Evolutionary conservation across 2,888 invertebrate genomes (phyloP), one percentile per base, ranked within the genome.

Genomic region (Lasius fuliginosus): DNA sequence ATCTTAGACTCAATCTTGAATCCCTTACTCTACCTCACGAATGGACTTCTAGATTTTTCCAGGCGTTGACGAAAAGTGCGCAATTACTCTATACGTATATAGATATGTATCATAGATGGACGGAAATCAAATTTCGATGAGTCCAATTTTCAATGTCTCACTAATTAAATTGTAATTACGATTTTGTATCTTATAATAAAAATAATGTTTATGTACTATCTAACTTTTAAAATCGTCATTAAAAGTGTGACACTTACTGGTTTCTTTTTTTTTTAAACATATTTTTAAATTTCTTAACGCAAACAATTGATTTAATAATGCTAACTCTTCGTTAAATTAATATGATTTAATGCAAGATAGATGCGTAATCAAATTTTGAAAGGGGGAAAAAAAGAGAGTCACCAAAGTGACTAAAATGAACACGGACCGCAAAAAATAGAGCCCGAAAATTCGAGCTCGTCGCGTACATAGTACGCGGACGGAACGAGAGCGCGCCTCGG

Each of bases 401-500:
- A 67, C 8, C 1, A 23, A 18, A 36, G 3, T 36, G 23, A 5
- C 8, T 30, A 36, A 76, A 68, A n/a, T 5, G n/a, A 53, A 53
- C 15, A 8, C 12, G 23, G 9, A 30, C 1, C 36, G 27, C 36
- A 62, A 46, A 33, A 46, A 64, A 49, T 27, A 11, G 27, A 23
- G 23, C 15, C 15, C 46, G 23, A 68, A 68, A 69, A 23, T 0
- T 53, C 18, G 15, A 27, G 11, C 18, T 18, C n/a, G 27, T 67
- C 2, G 4, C 18, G 62, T 85, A 73, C 82, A 81, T 65, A 85
- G 85, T 85, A 56, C 90, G 88, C 64, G 85, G 85, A 88, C 83
- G 81, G 85, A 86, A 86, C 85, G 88, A 84, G 88, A 87, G 88
- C 86, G 90, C 87, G 86, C 87, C 83, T 88, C 85, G 67, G 85